phyloP scores from a whole-genome alignment of 2,113 vertebrate species.

The Telmatochromis brachygnathus region DNA sequence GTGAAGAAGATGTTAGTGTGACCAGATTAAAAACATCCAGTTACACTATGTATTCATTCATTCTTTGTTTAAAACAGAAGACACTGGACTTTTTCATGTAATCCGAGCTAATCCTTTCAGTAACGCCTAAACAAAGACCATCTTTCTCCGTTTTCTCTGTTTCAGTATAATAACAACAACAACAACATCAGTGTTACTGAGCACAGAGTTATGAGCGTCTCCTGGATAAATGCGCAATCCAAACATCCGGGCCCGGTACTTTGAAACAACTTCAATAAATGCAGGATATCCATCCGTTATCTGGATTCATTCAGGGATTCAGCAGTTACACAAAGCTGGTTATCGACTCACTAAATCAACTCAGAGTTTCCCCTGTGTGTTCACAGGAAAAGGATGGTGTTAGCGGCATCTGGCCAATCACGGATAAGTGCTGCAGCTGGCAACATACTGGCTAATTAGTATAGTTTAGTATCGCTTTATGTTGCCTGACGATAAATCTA shows the following conservation, averaged over 20 bases:
- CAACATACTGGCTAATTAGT: neutral
- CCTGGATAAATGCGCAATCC: neutral
- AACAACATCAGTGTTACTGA: neutral
- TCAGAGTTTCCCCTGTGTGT: neutral
- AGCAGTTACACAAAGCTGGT: neutral
- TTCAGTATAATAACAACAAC: neutral
- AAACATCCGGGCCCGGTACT: neutral
- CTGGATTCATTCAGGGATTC: neutral
- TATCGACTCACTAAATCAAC: neutral
- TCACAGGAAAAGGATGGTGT: neutral
- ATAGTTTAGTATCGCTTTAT: neutral
- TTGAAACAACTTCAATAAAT: neutral
- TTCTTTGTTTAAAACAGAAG: neutral
- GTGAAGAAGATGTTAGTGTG: neutral
- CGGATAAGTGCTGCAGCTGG: neutral
- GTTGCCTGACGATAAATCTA: neutral
- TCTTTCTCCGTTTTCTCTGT: neutral
- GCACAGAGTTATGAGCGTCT: neutral
- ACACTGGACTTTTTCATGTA: neutral
- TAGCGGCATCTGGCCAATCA: neutral
- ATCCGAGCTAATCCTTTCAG: neutral
- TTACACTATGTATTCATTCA: neutral
- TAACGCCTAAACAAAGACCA: neutral
- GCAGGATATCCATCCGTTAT: neutral
- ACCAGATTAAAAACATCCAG: neutral